These are phyloP conservation scores for Zaprionus africanus DNA, from an alignment of 1,140 invertebrate genomes.

Conservation along the genomic window DNA sequence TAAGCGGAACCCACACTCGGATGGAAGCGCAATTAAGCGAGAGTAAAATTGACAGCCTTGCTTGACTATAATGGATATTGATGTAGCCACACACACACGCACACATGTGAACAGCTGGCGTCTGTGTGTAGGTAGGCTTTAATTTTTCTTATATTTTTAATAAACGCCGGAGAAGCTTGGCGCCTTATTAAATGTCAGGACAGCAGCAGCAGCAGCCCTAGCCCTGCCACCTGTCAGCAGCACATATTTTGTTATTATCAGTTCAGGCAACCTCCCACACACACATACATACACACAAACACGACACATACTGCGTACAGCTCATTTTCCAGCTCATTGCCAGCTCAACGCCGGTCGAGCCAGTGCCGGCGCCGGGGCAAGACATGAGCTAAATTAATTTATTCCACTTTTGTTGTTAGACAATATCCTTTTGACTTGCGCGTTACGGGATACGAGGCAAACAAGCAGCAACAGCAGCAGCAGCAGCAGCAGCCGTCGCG, in stretches of 20 bases:
- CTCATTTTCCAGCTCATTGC: conserved; percentile 84
- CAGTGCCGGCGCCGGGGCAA: conserved; percentile 27
- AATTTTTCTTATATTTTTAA: conserved; percentile 65
- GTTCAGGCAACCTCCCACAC: conserved; percentile 42
- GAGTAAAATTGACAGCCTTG: conserved; percentile 61
- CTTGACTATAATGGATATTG: conserved; percentile 60
- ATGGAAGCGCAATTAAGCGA: conserved; percentile 64
- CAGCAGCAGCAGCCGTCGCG: conserved; percentile 35
- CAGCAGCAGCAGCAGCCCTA: conserved; percentile 8
- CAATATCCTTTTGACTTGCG: conserved; percentile 69
- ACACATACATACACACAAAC: conserved; percentile 41
- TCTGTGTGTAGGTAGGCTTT: conserved; percentile 51
- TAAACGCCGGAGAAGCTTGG: conserved; percentile 44
- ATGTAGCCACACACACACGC: conserved; percentile 29
- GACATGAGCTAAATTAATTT: conserved; percentile 82
- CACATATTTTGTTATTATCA: conserved; percentile 81
- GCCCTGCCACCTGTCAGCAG: conserved; percentile 72
- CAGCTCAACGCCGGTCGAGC: conserved; percentile 15
- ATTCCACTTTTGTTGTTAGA: conserved; percentile 82
- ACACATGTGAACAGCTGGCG: conserved; percentile 42
- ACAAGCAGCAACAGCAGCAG: conserved; percentile 32
- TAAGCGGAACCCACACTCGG: conserved; percentile 36
- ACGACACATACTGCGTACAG: conserved; percentile 47
- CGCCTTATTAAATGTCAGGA: conserved; percentile 69
- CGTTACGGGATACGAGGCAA: conserved; percentile 57